Base-by-base conservation (phyloP, 2,797 vertebrate genomes). In the Leucoraja ocellata region DNA sequence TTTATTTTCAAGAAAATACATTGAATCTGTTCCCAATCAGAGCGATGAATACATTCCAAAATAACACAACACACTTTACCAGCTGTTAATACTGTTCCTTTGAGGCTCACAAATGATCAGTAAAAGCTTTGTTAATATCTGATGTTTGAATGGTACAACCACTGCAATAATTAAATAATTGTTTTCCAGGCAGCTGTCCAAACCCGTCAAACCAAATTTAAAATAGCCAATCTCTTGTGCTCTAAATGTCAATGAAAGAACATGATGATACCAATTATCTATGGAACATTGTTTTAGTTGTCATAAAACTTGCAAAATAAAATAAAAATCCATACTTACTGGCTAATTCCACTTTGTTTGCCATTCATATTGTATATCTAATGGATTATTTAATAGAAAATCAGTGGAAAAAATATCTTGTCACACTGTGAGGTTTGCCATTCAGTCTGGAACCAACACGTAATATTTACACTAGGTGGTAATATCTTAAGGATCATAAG, bases 1-100 rank as follows among this genome's bases (percentile, higher is more conserved):
- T 92, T 92, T 92, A 92, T 92, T 92, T 92, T 92, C 90, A 92
- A 73, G 71, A 92, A 92, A 92, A 74, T 92, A 92, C 90, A 92
- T 54, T 92, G 90, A 92, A 92, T 74, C 71, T 74, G 71, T 76
- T 92, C 90, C 90, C 90, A 92, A 58, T 6, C 28, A 23, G 39
- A 91, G 71, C 71, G 54, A 74, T 76, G 68, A 92, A 92, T 54
- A 92, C 90, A 92, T 92, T 92, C 39, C 90, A 76, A 92, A 92
- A 36, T 88, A 92, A 92, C 90, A 54, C 71, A 92, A 92, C 90
- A 92, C 36, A 9, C 71, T 74, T 74, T 76, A 92, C 90, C 90
- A 76, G 90, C 71, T 54, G 90, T 76, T 76, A 92, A 58, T 28
- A 76, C 90, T 54, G 39, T 54, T 92, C 90, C 76, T 71, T 74